Base-by-base conservation (phyloP, 1,140 invertebrate species). In the Zaprionus gabonicus region DNA sequence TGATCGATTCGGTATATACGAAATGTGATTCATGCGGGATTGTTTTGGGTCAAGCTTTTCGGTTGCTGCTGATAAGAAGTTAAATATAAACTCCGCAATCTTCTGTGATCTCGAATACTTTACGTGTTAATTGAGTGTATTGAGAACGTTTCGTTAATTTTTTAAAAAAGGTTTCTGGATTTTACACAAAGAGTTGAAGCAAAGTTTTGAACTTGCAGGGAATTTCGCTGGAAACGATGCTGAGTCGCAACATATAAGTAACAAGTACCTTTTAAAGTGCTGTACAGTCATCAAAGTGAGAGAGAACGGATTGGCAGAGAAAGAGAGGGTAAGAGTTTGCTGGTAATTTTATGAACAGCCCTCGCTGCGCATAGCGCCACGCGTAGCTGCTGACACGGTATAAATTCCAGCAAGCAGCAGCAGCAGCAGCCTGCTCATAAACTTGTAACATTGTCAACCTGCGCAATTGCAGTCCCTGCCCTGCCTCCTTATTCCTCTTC, bases 401-500 rank as follows among this genome's bases (percentile, higher is more conserved):
- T 56, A 76, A 76, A 76, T 65, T 62, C 49, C 63, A 72, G 63
- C 51, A 27, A 56, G 27, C 34, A 51, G 27, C 31, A 51, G n/a
- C 5, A 51, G 28, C 15, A 53, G 63, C 4, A 63, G 41, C n/a
- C 46, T 38, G 56, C 59, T 78, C 84, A 81, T 90, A 87, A 87
- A 81, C 84, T 79, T 82, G 85, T 85, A 81, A 87, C 84, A 84
- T 84, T 87, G 84, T 87, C 78, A 88, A 71, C 65, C 78, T 36
- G 70, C 27, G 67, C 46, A 78, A 55, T 56, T 44, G 65, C 58
- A 49, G 27, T 2, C 25, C 17, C 41, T 4, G 7, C 6, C 31
- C 23, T 34, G 3, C n/a, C 1, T 34, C 3, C 17, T 12, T 9
- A 6, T n/a, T 46, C 4, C 51, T 27, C 27, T 13, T 15, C 17